These are phyloP conservation scores for Ptychobarbus kaznakovi DNA, from an alignment of 2,797 vertebrate species.

Conservation along the genomic window DNA sequence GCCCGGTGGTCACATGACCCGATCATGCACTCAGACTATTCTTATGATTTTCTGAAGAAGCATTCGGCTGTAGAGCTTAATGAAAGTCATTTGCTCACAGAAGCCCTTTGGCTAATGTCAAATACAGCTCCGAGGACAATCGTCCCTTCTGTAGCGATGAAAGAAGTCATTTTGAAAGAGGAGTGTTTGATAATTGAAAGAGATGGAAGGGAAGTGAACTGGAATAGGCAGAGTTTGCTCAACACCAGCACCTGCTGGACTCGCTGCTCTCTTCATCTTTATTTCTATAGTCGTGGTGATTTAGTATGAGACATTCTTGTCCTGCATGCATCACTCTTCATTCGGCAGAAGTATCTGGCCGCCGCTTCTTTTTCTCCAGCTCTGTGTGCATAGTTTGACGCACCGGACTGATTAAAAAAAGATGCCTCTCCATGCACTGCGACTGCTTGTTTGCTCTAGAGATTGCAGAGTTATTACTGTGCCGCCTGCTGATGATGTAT, in stretches of 20 bases:
- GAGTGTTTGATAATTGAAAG: conserved; percentile 87
- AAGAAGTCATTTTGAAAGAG: conserved; percentile 84
- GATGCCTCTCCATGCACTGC: conserved; percentile 85
- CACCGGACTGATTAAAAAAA: conserved; percentile 75
- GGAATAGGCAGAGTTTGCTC: conserved; percentile 87
- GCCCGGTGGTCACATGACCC: conserved; percentile 68
- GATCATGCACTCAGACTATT: conserved; percentile 77
- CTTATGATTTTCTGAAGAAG: conserved; percentile 74
- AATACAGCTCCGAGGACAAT: conserved; percentile 82
- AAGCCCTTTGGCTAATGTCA: conserved; percentile 81
- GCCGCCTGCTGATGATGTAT: conserved; percentile 76
- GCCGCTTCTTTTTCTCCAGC: conserved; percentile 40
- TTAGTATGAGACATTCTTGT: conserved; percentile 84
- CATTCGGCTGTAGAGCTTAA: conserved; percentile 87
- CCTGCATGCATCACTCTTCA: conserved; percentile 76
- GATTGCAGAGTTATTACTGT: conserved; percentile 85
- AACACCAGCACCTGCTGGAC: conserved; percentile 58
- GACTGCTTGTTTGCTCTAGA: conserved; percentile 88
- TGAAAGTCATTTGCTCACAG: conserved; percentile 86
- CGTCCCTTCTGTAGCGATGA: conserved; percentile 85
- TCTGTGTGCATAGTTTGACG: conserved; percentile 73
- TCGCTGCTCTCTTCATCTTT: conserved; percentile 56
- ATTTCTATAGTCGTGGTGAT: conserved; percentile 83
- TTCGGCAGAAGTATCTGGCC: conserved; percentile 70
- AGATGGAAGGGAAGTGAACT: conserved; percentile 84